Base-by-base conservation (phyloP, 1,140 invertebrate species). In the Rhopalosiphum maidis region DNA sequence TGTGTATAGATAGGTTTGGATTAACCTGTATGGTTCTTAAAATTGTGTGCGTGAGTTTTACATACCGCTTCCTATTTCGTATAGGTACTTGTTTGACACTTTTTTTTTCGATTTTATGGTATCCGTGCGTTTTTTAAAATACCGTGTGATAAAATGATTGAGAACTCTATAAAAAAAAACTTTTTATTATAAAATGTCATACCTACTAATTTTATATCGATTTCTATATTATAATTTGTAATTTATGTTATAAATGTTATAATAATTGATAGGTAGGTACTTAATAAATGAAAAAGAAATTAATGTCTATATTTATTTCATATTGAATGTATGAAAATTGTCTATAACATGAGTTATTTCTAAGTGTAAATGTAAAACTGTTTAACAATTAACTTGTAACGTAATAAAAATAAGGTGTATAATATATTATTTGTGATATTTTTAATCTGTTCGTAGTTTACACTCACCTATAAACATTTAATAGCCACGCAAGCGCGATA, bases 321-420 rank as follows among this genome's bases (percentile, higher is more conserved):
- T 85, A 25, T 41, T 85, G 9, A 2, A 23, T 85, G 83, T 41
- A 8, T 85, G 22, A 85, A 43, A 85, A 41, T 41, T 85, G 83
- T 85, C 35, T 41, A 25, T 37, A 85, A 85, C 35, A 43, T 41
- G 35, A 85, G 37, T 85, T 43, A 30, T 30, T 87, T 22, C 6
- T 46, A n/a, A 30, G 25, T 15, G n/a, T 51, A 22, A 35, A 54
- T 51, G 21, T 85, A 68, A 68, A 68, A 8, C 48, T 18, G 35
- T 89, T 89, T 4, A 55, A 37, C 48, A 54, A 89, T 89, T 89
- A 54, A 89, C 48, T 89, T 37, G 9, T 51, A 89, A 35, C 22
- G 48, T 90, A 90, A 90, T 60, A 90, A 60, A 90, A 90, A 88
- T 23, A 30, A 9, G 25, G 25, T 48, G 48, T 86, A 46, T 87